phyloP scores from a whole-genome alignment of 2,888 invertebrate species.

The Scaptomyza polygonia region DNA sequence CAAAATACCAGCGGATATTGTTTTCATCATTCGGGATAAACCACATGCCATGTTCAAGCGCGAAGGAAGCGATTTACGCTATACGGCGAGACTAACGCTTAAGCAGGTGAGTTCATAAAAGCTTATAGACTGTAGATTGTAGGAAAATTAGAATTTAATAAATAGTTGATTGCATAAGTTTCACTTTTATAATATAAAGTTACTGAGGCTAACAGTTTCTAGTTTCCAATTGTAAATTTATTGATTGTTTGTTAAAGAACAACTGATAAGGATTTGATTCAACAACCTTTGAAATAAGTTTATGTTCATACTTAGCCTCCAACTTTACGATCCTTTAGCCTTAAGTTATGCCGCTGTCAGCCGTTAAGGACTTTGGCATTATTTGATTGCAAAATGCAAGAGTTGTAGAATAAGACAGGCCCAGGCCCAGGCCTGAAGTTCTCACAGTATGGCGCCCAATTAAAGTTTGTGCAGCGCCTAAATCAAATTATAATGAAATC shows the following conservation, averaged over 20 bases:
- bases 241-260: too few relatives aligned
- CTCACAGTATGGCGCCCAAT: constrained; percentile 79
- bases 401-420: neutral
- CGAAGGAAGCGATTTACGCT: constrained; percentile 97
- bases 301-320: too few relatives aligned
- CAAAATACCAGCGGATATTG: constrained; percentile 98
- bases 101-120: constrained; percentile 89
- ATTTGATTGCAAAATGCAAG: constrained; percentile 16
- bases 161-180: too few relatives aligned
- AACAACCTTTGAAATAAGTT: neutral
- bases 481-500: constrained; percentile 79
- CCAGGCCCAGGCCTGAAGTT: constrained; percentile 64
- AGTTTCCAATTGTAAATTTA: too few relatives aligned
- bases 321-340: constrained; percentile 23
- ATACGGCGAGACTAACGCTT: constrained; percentile 93
- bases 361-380: constrained; percentile 9
- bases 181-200: too few relatives aligned
- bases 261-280: neutral
- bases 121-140: neutral
- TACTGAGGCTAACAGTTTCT: too few relatives aligned
- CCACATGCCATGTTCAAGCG: constrained; percentile 95
- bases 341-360: constrained; percentile 24
- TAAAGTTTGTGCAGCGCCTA: constrained; percentile 73
- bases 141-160: too few relatives aligned
- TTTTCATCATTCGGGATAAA: constrained; percentile 98